Evolutionary conservation across 2,113 vertebrate species (phyloP), one percentile per base, ranked within the genome.

Genomic region (zebrafish (Danio rerio)): DNA sequence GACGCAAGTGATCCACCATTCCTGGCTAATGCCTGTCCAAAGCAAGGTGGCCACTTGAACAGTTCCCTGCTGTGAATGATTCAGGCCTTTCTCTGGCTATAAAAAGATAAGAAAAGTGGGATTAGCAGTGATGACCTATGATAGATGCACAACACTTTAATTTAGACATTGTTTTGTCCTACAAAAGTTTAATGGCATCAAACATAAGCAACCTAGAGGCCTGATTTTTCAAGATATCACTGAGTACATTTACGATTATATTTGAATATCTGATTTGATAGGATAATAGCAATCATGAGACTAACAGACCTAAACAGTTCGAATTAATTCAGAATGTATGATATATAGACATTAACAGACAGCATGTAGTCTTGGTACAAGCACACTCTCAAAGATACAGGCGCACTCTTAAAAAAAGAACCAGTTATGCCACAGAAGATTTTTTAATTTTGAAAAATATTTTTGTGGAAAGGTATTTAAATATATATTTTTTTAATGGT

Each of bases 1-100:
- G 91, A 52, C 95, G 90, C 92, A 98, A 93, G 92, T 97, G 96
- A 95, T 99, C 97, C 93, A 99, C 98, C 97, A 98, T 99, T 95
- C 95, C 96, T 96, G 94, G 93, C 82, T 73, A 74, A 78, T 20
- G 45, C 87, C 81, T 52, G 80, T 70, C 21, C 63, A 42, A 58
- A 61, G 56, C 55, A 13, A 15, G 7, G 15, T 3, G 2, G 49
- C 49, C 71, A 43, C 71, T 75, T 49, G 5, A 53, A 47, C 15
- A 52, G 31, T 43, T 76, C 58, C 4, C 50, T 58, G 31, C 45
- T 74, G 12, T 58, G 40, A 70, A 78, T 62, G 8, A 83, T 69
- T 45, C 56, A 5, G 43, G 21, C 43, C 31, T 53, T 71, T 59
- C 12, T 76, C 13, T 50, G 52, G 52, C 42, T 59, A 52, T 9